Percentiles rank a stretch among this genome's conserved stretches.
phyloP scores from a whole-genome alignment of 2,888 invertebrate genomes.

The Platycheirus albimanus region DNA sequence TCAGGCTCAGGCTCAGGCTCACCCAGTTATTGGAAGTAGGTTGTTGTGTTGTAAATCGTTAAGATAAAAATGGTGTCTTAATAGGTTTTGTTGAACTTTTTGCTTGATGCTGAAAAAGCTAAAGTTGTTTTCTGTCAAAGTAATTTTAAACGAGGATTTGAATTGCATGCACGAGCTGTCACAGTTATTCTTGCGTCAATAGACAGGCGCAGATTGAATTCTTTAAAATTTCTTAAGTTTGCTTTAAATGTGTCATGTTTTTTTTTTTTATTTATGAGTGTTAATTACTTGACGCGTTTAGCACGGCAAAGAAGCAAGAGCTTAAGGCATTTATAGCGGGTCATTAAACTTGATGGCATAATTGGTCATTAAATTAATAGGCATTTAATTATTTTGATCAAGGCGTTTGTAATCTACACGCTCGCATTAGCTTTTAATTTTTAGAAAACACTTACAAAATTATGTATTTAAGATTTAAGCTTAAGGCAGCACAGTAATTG shows the following conservation, averaged over 20 bases:
- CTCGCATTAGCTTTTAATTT: too few species aligned
- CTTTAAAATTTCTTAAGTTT: conserved; percentile 1
- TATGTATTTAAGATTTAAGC: too few species aligned
- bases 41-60: conserved; percentile 38
- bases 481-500: too few species aligned
- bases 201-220: neutral
- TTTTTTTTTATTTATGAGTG: neutral
- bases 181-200: too few species aligned
- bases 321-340: conserved; percentile 22
- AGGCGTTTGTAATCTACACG: neutral
- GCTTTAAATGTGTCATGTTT: neutral
- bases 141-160: neutral
- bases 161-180: too few species aligned
- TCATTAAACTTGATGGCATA: conserved; percentile 23
- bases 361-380: conserved; percentile 28
- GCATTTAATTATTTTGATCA: conserved; percentile 2
- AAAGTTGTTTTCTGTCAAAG: conserved; percentile 21
- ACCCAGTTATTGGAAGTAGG: conserved; percentile 43
- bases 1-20: too few species aligned
- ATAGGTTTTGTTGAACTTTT: conserved; percentile 30
- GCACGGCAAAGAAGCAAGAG: conserved; percentile 2
- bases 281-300: conserved; percentile 9
- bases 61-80: conserved; percentile 28
- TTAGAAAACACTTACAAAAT: too few species aligned
- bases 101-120: conserved; percentile 19